Conservation (phyloP, 1,140 invertebrate species). For the Musca domestica region DNA sequence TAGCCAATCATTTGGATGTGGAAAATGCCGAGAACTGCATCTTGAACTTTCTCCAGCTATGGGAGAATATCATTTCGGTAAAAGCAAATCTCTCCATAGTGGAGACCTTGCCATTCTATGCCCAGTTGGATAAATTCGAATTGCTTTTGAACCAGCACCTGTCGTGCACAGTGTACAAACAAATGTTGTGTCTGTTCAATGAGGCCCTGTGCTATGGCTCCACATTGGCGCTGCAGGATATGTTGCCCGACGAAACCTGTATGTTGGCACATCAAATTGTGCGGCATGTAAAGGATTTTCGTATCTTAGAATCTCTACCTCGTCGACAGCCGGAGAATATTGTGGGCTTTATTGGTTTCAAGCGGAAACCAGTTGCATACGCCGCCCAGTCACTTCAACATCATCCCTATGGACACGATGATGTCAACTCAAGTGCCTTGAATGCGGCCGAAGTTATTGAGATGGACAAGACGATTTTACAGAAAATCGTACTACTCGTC, state of each 20-base stretch:
- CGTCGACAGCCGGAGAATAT: conserved; percentile 55
- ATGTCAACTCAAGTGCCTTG: conserved; percentile 24
- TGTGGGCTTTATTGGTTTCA: conserved; percentile 59
- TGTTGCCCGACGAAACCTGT: conserved; percentile 82
- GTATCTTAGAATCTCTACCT: conserved; percentile 66
- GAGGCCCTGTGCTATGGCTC: conserved; percentile 88
- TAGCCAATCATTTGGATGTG: conserved; percentile 58
- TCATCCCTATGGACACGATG: neutral
- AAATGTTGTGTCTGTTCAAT: conserved; percentile 79
- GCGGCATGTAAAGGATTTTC: conserved; percentile 79
- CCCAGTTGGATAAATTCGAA: conserved; percentile 77
- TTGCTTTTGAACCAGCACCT: conserved; percentile 69
- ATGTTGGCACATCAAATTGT: conserved; percentile 79
- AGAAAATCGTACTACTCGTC: conserved; percentile 80
- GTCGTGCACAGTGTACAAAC: conserved; percentile 78
- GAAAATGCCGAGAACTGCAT: conserved; percentile 66
- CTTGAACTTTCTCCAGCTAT: conserved; percentile 78
- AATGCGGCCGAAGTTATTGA: conserved; percentile 33
- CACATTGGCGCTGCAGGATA: conserved; percentile 81
- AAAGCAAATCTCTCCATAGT: conserved; percentile 85
- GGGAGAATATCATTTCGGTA: conserved; percentile 89
- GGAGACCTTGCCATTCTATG: conserved; percentile 85
- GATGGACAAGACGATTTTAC: conserved; percentile 71
- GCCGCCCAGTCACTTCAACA: neutral
- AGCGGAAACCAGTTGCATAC: conserved; percentile 50